These are phyloP conservation scores for Callopanchax toddi DNA, from an alignment of 2,113 vertebrate species.

Conservation along the genomic window DNA sequence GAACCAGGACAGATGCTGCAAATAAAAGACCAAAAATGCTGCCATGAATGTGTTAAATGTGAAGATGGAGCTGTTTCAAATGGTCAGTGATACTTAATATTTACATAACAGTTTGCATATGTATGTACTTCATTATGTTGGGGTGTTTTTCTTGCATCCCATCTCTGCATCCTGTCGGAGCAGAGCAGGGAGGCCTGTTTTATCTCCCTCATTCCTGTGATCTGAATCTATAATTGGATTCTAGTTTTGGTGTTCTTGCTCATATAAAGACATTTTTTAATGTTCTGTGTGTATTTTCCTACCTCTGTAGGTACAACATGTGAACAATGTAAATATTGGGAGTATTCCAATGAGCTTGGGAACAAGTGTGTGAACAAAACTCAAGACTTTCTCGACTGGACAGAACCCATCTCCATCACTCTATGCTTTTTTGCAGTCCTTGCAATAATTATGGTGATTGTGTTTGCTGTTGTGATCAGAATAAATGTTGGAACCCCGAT, in stretches of 20 bases:
- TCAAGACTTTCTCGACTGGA: constrained; percentile 34
- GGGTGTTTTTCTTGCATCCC: too few species aligned
- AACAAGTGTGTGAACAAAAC: constrained; percentile 46
- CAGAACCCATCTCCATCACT: constrained; percentile 30
- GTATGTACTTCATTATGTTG: too few species aligned
- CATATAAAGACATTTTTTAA: too few species aligned
- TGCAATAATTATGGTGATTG: constrained; percentile 32
- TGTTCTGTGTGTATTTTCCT: background rate
- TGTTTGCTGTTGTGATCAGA: constrained; percentile 45
- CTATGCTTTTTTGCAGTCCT: constrained; percentile 16
- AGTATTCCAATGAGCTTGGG: constrained; percentile 30
- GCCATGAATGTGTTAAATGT: constrained; percentile 44
- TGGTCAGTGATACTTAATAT: constrained; percentile 20
- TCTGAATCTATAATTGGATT: too few species aligned
- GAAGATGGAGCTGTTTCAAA: constrained; percentile 30
- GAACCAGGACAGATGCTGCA: constrained; percentile 35
- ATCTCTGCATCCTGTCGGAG: too few species aligned
- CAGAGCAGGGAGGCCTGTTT: too few species aligned
- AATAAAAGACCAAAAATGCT: constrained; percentile 13
- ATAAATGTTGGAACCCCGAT: constrained; percentile 57
- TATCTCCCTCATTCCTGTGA: background rate
- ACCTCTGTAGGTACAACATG: constrained; percentile 36
- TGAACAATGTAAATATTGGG: background rate
- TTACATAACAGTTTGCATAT: too few species aligned
- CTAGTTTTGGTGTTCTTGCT: too few species aligned